These are phyloP conservation scores for Melipona quadrifasciata DNA, from an alignment of 1,140 invertebrate species.

Conservation along the genomic window DNA sequence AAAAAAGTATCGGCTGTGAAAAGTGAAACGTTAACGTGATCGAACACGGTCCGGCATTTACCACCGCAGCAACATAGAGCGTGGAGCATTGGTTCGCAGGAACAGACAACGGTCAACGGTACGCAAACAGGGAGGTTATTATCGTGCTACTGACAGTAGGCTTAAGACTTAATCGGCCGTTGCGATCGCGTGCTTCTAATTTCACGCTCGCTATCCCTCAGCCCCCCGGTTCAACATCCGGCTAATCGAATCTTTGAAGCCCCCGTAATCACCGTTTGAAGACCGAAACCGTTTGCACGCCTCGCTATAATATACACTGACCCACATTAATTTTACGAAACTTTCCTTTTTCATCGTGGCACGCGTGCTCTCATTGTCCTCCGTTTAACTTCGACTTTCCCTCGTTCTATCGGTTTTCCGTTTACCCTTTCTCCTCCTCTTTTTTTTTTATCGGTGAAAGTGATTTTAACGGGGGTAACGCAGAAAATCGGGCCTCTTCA, in stretches of 20 bases:
- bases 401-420: neutral
- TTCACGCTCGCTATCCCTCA: constrained; percentile 66
- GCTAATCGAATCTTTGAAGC: constrained; percentile 66
- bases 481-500: too few species aligned
- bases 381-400: neutral
- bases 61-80: neutral
- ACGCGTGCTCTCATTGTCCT: neutral
- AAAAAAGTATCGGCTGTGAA: neutral
- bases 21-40: constrained; percentile 9
- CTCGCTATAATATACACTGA: constrained; percentile 42
- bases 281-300: constrained; percentile 47
- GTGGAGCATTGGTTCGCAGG: constrained; percentile 17
- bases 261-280: constrained; percentile 62
- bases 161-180: constrained; percentile 70
- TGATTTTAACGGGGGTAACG: too few species aligned
- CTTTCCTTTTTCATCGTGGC: constrained; percentile 29
- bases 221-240: constrained; percentile 55
- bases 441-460: too few species aligned
- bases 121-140: constrained; percentile 64
- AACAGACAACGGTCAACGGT: constrained; percentile 16
- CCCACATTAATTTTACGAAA: constrained; percentile 51
- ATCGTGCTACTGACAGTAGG: constrained; percentile 65
- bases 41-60: neutral
- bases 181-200: constrained; percentile 75
- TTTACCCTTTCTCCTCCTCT: neutral